Evolutionary conservation across 2,888 invertebrate species (phyloP), one percentile per base, ranked within the genome.

Genomic region (Hydropsyche betteni): DNA sequence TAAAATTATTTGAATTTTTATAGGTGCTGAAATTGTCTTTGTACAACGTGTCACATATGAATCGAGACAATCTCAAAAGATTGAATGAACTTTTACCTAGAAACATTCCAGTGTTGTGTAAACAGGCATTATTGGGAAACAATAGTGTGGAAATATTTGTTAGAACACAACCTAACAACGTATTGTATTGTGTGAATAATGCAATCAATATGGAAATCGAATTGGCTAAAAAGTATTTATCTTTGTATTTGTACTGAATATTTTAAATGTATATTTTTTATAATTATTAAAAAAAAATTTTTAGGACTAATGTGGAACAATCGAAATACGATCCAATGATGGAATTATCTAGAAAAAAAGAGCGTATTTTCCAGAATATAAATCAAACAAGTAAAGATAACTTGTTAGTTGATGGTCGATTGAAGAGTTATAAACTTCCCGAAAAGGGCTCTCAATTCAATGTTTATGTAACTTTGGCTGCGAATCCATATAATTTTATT

Each of bases 401-500:
- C 7, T 10, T 10, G n/a, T 4, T 14, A 12, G 34, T 14, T 24
- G 44, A 74, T 6, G 68, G 78, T 52, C 80, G 81, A 74, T 82
- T 87, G 80, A 86, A 87, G 64, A 82, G 85, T 80, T 85, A 85
- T 52, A 75, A 82, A 78, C 83, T 88, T 79, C 87, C 87, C 64
- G 81, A 83, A 78, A 84, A 83, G 58, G 90, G 89, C 3, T 84
- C 87, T 51, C 91, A 88, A 81, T 92, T 93, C 81, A 91, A 93
- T 81, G 91, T 94, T 12, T 89, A 89, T 81, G 87, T 94, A 74
- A 90, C 92, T 0, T 90, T 92, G 86, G 93, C 93, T 0, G 92
- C 94, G 3, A 92, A 91, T 87, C 95, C 95, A 0, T 89, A 89
- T 84, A 91, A 92, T 84, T 93, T 93, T 81, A 90, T 91, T 61